Evolutionary conservation across 2,797 vertebrate genomes (phyloP), one percentile per base, ranked within the genome.

Genomic region (Hippoglossus hippoglossus): DNA sequence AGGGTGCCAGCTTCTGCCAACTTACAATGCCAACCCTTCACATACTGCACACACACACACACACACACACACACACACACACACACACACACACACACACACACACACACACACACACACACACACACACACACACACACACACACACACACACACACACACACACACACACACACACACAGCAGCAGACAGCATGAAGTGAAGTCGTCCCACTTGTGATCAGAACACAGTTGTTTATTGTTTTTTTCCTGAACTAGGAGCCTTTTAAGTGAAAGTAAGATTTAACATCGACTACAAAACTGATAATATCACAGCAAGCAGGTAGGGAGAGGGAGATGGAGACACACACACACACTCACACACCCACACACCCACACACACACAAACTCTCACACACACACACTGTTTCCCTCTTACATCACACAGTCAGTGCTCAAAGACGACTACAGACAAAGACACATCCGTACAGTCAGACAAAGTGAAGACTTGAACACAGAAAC

Each of bases 261-360:
- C n/a, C 44, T 54, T 63, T 51, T 58, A 36, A 49, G 15, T 26
- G 26, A 60, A 56, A 21, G 49, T 69, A 49, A 28, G 36, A 22
- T 52, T 65, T 49, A 67, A 75, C 41, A 56, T 62, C n/a, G 39
- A 76, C 77, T 62, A 83, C 53, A 71, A 22, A 58, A 34, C 39
- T 60, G 41, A 9, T 66, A 63, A 81, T 52, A 73, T 70, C 57
- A 81, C 78, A 63, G 67, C 75, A 76, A 81, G 67, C 77, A 71
- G 62, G 19, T 36, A 51, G 11, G 52, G 60, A 74, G 59, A 59
- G 24, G 60, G 26, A 66, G 22, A 60, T 13, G 6, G 18, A 3
- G 24, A 46, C 54, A 55, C 63, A 57, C 36, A 39, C 39, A 49
- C 44, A 24, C 7, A 39, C 39, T 49, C 44, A 24, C 7, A 12